Evolutionary conservation across 2,888 invertebrate genomes (phyloP).

Genomic region (Charanyca ferruginea): DNA sequence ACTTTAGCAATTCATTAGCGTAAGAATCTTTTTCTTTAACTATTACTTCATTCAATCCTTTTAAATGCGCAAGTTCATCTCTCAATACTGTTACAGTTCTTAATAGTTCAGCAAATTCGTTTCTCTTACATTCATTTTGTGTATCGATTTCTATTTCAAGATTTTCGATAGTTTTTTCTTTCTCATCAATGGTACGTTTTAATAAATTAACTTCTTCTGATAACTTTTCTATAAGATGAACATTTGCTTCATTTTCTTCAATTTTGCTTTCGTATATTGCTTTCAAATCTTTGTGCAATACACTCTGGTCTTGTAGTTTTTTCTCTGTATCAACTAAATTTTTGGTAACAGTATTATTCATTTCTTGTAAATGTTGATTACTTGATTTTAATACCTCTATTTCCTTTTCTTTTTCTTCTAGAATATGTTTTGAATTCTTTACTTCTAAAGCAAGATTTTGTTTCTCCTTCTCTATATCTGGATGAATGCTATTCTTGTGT

Average conservation of each 20-base stretch:
- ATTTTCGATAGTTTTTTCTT: conserved; percentile 69
- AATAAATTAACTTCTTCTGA: conserved; percentile 74
- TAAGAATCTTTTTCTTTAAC: conserved; percentile 77
- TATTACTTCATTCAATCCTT: conserved; percentile 76
- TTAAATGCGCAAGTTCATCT: conserved; percentile 73
- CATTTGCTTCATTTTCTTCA: conserved; percentile 73
- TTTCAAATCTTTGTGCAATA: conserved; percentile 71
- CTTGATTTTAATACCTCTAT: conserved; percentile 65
- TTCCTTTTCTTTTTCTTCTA: conserved; percentile 74
- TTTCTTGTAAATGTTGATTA: conserved; percentile 66
- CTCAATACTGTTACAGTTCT: conserved; percentile 68
- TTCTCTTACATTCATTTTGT: conserved; percentile 48
- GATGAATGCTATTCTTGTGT: conserved; percentile 47
- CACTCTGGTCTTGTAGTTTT: conserved; percentile 65
- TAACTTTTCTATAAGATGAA: conserved; percentile 68
- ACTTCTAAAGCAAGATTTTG: conserved; percentile 68
- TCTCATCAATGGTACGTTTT: conserved; percentile 68
- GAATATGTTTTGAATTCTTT: conserved; percentile 62
- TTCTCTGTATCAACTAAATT: conserved; percentile 70
- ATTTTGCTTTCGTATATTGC: conserved; percentile 70
- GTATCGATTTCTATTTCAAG: conserved; percentile 51
- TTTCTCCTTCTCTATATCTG: conserved; percentile 64
- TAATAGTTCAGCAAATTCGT: conserved; percentile 69
- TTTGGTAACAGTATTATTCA: conserved; percentile 63
- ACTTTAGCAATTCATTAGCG: conserved; percentile 78